Conservation (phyloP, 2,888 invertebrate species). For the Drosophila barbarae region DNA sequence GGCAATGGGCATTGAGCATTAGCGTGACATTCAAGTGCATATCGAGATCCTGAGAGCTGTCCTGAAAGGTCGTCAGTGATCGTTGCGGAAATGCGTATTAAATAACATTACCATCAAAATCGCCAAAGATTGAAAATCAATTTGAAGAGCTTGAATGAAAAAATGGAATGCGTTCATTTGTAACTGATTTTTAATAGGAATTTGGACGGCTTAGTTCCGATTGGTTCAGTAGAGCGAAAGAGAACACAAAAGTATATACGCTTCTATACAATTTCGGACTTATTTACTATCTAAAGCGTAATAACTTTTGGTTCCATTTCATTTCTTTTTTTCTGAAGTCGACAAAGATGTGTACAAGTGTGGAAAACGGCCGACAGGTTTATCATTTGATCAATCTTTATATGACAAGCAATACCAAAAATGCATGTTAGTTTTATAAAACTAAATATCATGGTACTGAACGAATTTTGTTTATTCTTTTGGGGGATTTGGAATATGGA, state of each 20-base stretch:
- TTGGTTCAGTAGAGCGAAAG: not conserved
- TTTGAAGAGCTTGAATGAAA: not conserved
- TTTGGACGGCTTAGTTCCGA: not conserved
- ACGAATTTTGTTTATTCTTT: not conserved
- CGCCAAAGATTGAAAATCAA: not conserved
- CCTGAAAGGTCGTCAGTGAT: not conserved
- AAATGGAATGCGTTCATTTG: not conserved
- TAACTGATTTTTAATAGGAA: not conserved
- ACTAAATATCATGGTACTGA: not conserved
- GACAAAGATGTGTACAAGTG: constrained; percentile 1
- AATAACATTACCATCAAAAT: constrained; percentile 2
- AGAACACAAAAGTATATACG: not conserved
- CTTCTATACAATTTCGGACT: not conserved
- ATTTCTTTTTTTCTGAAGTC: too few relatives aligned
- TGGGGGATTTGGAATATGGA: constrained; percentile 7
- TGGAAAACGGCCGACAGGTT: constrained; percentile 23
- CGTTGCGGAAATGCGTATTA: constrained; percentile 1
- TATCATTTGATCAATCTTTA: constrained; percentile 12
- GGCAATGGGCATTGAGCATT: constrained; percentile 13
- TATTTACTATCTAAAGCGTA: not conserved
- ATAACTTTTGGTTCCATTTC: not conserved
- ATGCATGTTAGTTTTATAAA: constrained; percentile 2
- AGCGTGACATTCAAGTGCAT: constrained; percentile 4
- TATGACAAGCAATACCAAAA: constrained; percentile 11
- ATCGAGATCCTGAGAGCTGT: not conserved